These are phyloP conservation scores for Hiodon tergisus DNA, from an alignment of 2,113 vertebrate genomes.

Conservation along the genomic window DNA sequence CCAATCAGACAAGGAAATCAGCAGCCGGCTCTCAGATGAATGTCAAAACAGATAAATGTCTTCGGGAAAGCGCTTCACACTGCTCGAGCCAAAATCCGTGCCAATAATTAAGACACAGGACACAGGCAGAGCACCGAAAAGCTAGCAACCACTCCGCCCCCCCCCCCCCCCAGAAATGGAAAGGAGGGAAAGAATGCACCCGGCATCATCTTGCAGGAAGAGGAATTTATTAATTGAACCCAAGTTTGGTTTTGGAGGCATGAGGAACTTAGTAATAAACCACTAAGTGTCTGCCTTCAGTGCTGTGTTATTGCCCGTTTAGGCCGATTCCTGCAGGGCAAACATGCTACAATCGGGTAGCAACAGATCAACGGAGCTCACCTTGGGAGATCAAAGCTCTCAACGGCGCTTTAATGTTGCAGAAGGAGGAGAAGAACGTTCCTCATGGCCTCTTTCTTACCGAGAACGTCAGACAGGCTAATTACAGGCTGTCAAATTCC, in stretches of 20 bases:
- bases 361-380: conserved; percentile 49
- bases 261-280: conserved; percentile 43
- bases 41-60: conserved; percentile 22
- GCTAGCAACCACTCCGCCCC: not conserved
- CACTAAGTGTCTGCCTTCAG: conserved; percentile 39
- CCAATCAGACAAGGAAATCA: conserved; percentile 20
- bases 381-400: conserved; percentile 55
- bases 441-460: conserved; percentile 48
- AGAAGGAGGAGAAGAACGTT: not conserved
- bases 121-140: not conserved
- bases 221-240: conserved; percentile 49
- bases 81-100: not conserved
- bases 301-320: conserved; percentile 37
- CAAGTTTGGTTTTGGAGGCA: conserved; percentile 55
- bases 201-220: not conserved
- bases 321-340: conserved; percentile 41
- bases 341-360: conserved; percentile 51
- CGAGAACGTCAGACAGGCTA: conserved; percentile 57
- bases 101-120: not conserved
- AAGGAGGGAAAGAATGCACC: not conserved
- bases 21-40: conserved; percentile 2
- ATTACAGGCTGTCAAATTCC: conserved; percentile 43
- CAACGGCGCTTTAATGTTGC: conserved; percentile 27
- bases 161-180: no score
- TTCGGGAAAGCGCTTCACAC: not conserved